Percentiles rank a stretch among this genome's conserved stretches.
These are phyloP conservation scores for Bembecia ichneumoniformis DNA, from an alignment of 2,888 invertebrate species.

Conservation along the genomic window DNA sequence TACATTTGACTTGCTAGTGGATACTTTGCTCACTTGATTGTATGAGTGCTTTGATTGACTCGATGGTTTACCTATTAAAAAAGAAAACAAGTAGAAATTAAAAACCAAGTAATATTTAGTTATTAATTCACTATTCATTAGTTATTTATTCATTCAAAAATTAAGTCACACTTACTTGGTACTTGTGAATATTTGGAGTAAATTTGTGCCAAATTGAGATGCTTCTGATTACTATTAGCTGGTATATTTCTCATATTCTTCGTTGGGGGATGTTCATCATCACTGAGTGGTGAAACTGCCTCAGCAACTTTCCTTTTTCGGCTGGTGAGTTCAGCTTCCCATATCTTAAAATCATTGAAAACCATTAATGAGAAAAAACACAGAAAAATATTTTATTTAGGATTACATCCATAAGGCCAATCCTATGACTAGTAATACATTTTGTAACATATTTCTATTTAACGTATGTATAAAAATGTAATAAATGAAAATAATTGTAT, in stretches of 20 bases:
- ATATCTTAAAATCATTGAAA: slow-evolving; percentile 34
- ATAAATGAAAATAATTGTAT: too few relatives aligned
- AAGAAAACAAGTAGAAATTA: slow-evolving; percentile 2
- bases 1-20: slow-evolving; percentile 63
- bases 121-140: too few relatives aligned
- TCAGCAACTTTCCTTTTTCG: slow-evolving; percentile 61
- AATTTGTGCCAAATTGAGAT: slow-evolving; percentile 62
- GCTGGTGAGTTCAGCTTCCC: slow-evolving; percentile 57
- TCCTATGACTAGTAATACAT: too few relatives aligned
- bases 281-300: slow-evolving; percentile 38
- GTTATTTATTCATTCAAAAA: too few relatives aligned
- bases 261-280: slow-evolving; percentile 33
- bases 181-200: slow-evolving; percentile 63
- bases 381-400: background rate
- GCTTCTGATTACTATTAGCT: slow-evolving; percentile 57
- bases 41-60: slow-evolving; percentile 67
- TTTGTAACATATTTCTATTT: too few relatives aligned
- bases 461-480: too few relatives aligned
- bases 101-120: too few relatives aligned
- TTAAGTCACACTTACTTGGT: slow-evolving; percentile 37
- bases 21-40: slow-evolving; percentile 69
- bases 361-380: background rate
- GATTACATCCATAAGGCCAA: background rate
- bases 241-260: slow-evolving; percentile 61
- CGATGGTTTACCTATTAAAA: slow-evolving; percentile 53